Evolutionary conservation across 1,140 invertebrate species (phyloP).

Genomic region (Holcopasites calliopsidis): DNA sequence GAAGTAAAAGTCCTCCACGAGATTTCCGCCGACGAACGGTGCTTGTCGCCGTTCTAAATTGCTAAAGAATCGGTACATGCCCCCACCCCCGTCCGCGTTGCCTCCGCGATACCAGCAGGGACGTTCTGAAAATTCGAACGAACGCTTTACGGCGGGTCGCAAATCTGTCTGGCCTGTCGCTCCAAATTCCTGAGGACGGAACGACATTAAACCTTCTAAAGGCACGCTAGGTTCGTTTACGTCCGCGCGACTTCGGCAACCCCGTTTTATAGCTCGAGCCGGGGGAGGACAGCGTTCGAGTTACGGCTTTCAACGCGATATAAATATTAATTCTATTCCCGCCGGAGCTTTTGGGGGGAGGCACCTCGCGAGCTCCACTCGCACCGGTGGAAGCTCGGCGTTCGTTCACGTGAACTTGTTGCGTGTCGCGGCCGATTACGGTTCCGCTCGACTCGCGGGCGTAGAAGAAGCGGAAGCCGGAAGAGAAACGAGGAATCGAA

Average conservation of each 20-base stretch:
- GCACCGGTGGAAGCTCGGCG: slow-evolving; percentile 28
- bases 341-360: no score
- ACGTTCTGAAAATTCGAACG: slow-evolving; percentile 6
- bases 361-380: no score
- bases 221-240: no score
- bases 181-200: neutral
- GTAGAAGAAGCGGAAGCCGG: neutral
- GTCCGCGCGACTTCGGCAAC: no score
- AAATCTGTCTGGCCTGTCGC: neutral
- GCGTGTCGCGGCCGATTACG: slow-evolving; percentile 51
- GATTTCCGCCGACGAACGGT: slow-evolving; percentile 36
- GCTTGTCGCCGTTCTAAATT: slow-evolving; percentile 22
- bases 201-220: neutral
- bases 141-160: slow-evolving; percentile 8
- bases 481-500: neutral
- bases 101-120: neutral
- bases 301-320: neutral
- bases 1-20: slow-evolving; percentile 34
- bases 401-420: slow-evolving; percentile 57
- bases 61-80: slow-evolving; percentile 10
- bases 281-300: no score
- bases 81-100: no score
- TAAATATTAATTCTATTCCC: neutral
- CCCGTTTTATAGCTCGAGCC: no score
- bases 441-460: neutral